Evolutionary conservation across 2,797 vertebrate genomes (phyloP).

Genomic region (Pipistrellus kuhlii): DNA sequence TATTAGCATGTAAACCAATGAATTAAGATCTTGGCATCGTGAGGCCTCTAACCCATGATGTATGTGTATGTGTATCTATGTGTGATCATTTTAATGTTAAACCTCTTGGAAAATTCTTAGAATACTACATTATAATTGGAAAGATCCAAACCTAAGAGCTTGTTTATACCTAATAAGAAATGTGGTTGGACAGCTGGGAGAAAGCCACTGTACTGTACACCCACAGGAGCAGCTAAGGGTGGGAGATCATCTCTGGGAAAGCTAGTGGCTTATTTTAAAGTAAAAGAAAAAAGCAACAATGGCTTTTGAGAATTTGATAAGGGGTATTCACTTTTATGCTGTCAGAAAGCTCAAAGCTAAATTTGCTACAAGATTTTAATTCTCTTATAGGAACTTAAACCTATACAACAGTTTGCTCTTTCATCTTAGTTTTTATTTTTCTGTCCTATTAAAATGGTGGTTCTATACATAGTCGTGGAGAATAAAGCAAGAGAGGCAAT

Average conservation of each 20-base stretch:
- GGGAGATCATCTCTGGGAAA: constrained; percentile 37
- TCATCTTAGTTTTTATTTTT: background rate
- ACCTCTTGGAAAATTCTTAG: constrained; percentile 6
- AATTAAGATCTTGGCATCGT: constrained; percentile 12
- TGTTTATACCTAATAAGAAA: constrained; percentile 52
- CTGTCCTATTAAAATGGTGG: background rate
- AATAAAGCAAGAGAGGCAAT: background rate
- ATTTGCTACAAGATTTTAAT: constrained; percentile 1
- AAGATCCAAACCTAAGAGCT: constrained; percentile 20
- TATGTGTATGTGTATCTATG: background rate
- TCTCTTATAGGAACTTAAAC: background rate
- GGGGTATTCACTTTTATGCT: constrained; percentile 5
- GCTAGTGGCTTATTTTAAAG: background rate
- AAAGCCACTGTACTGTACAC: constrained; percentile 3
- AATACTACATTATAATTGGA: background rate
- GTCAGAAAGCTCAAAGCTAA: constrained; percentile 29
- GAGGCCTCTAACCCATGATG: background rate
- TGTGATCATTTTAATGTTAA: background rate
- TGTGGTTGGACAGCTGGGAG: constrained; percentile 33
- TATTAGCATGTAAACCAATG: constrained; percentile 21
- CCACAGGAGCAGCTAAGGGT: constrained; percentile 45
- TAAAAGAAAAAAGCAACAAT: background rate
- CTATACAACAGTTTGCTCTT: background rate
- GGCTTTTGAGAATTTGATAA: constrained; percentile 9
- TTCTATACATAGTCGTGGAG: background rate